Percentiles rank a stretch among this genome's conserved stretches.
Evolutionary conservation across 2,888 invertebrate genomes (phyloP).

Genomic region (Dicycla oo): DNA sequence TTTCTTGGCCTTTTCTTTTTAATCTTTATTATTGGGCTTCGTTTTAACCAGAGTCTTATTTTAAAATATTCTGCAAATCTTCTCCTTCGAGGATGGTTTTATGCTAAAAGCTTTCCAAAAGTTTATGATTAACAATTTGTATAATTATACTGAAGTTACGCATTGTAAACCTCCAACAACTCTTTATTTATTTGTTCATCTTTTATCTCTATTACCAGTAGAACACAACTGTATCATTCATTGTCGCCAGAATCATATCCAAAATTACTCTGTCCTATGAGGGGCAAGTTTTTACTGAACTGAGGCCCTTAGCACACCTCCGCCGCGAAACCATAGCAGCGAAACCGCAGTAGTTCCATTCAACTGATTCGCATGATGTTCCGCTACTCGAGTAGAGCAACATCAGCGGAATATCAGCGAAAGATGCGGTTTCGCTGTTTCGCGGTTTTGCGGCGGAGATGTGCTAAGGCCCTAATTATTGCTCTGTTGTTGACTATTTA

Average conservation of each 20-base stretch:
- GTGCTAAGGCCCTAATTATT: no score
- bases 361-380: no score
- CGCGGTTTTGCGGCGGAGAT: no score
- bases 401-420: no score
- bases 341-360: no score
- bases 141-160: not conserved
- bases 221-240: not conserved
- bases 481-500: not conserved
- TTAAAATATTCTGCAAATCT: conserved; percentile 10
- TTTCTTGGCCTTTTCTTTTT: not conserved
- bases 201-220: not conserved
- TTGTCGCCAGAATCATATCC: not conserved
- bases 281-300: no score
- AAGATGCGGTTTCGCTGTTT: no score
- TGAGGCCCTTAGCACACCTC: no score
- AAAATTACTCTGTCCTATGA: not conserved
- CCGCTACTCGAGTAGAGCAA: no score
- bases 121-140: not conserved
- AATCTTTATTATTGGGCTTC: conserved; percentile 9
- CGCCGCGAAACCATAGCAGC: no score
- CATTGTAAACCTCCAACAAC: not conserved
- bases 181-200: not conserved
- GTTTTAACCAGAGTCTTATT: conserved; percentile 3
- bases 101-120: conserved; percentile 32
- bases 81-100: not conserved